Conservation (phyloP, 2,888 invertebrate species). For the Heteromurus nitidus region DNA sequence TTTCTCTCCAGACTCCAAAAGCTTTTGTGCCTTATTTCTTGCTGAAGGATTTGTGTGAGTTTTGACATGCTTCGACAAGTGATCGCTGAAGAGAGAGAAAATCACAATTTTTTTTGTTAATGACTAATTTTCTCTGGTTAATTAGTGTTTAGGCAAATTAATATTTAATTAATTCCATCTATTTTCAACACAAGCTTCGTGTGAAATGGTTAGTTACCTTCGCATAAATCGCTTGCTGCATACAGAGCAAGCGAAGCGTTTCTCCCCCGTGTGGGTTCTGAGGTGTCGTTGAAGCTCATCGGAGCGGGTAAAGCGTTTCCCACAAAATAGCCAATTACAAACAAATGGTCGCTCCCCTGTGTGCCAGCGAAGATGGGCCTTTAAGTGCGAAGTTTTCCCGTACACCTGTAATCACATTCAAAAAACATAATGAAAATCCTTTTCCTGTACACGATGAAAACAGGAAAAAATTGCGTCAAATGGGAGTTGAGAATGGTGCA, state of each 20-base stretch:
- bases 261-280: slow-evolving; percentile 94
- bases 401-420: slow-evolving; percentile 79
- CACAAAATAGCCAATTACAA: slow-evolving; percentile 82
- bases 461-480: neutral
- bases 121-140: neutral
- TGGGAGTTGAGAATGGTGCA: no score
- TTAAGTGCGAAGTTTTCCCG: slow-evolving; percentile 92
- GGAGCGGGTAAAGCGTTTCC: slow-evolving; percentile 84
- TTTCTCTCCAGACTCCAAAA: slow-evolving; percentile 47
- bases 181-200: neutral
- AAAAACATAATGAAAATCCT: neutral
- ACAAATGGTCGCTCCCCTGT: slow-evolving; percentile 84
- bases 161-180: slow-evolving; percentile 7
- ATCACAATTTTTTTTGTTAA: no score
- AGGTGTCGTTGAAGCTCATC: slow-evolving; percentile 85
- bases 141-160: neutral
- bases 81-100: slow-evolving; percentile 77
- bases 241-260: slow-evolving; percentile 78
- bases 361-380: slow-evolving; percentile 85
- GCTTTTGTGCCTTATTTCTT: slow-evolving; percentile 64
- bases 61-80: slow-evolving; percentile 78
- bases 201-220: slow-evolving; percentile 43
- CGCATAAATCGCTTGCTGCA: slow-evolving; percentile 79
- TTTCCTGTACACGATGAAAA: no score
- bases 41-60: slow-evolving; percentile 76